These are phyloP conservation scores for Bagarius yarrelli DNA, from an alignment of 2,113 vertebrate genomes.

Conservation along the genomic window DNA sequence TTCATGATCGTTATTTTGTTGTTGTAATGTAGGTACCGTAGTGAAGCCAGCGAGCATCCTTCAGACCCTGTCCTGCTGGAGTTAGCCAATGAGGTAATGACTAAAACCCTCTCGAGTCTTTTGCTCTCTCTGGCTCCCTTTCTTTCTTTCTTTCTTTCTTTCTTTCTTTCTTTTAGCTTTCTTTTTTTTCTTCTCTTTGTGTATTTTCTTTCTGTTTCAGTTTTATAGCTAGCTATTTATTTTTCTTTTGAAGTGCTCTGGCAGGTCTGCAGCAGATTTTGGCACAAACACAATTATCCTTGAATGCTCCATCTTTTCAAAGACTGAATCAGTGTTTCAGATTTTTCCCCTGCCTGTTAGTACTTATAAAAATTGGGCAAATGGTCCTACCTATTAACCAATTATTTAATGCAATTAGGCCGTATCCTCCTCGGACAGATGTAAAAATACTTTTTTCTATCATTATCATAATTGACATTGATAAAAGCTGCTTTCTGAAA, in stretches of 20 bases:
- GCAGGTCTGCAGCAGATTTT: conserved; percentile 62
- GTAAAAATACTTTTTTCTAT: conserved; percentile 73
- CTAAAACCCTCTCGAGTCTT: conserved; percentile 42
- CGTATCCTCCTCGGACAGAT: conserved; percentile 72
- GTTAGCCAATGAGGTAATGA: conserved; percentile 94
- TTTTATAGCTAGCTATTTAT: conserved; percentile 43
- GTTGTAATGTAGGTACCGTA: conserved; percentile 84
- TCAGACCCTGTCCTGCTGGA: conserved; percentile 86
- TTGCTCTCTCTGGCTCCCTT: conserved; percentile 37
- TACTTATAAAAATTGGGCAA: conserved; percentile 89
- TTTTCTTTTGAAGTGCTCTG: conserved; percentile 62
- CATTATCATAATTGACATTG: conserved; percentile 73
- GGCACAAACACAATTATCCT: conserved; percentile 72
- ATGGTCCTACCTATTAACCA: conserved; percentile 82
- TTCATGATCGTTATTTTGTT: conserved; percentile 63
- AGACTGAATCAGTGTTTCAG: conserved; percentile 68
- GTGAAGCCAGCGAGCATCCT: conserved; percentile 77
- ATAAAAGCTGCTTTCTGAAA: conserved; percentile 62
- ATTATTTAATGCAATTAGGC: conserved; percentile 86
- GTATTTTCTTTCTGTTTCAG: conserved; percentile 30
- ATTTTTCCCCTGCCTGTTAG: conserved; percentile 80
- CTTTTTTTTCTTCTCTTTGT: conserved; percentile 39
- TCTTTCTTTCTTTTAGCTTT: not conserved
- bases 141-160: conserved; percentile 50
- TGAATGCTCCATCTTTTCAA: conserved; percentile 61